phyloP scores from a whole-genome alignment of 2,797 vertebrate species.

The Delichon dasypus region DNA sequence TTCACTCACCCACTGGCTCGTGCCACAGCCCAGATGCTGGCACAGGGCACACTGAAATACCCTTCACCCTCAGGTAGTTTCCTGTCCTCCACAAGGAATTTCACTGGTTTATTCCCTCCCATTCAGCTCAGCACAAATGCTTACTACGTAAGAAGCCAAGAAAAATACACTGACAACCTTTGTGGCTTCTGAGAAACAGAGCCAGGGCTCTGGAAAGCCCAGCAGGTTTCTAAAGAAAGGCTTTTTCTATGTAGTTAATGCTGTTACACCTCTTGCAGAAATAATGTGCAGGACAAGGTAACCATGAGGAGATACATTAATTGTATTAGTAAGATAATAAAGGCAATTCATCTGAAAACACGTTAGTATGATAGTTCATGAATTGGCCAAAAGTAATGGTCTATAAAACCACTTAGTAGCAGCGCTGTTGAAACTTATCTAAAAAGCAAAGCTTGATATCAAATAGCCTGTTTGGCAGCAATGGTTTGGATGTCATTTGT shows the following conservation, averaged over 20 bases:
- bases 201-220: not conserved
- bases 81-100: not conserved
- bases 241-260: not conserved
- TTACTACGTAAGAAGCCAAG: not conserved
- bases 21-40: rapidly evolving
- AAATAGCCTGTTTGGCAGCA: not conserved
- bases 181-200: not conserved
- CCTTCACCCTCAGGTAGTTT: not conserved
- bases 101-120: not conserved
- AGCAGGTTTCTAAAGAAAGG: not conserved
- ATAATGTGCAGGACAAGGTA: not conserved
- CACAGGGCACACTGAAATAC: not conserved
- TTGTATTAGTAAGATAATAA: conserved; percentile 14
- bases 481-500: not conserved
- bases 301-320: conserved; percentile 1
- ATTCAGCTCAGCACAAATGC: rapidly evolving
- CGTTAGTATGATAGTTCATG: not conserved
- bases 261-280: not conserved
- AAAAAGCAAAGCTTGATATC: not conserved
- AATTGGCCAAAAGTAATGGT: conserved; percentile 31
- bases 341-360: conserved; percentile 29
- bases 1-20: not conserved
- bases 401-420: conserved; percentile 28
- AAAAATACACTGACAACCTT: not conserved
- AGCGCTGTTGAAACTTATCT: not conserved